A percentile compares a stretch with the other conserved stretches of the same genome.
phyloP scores from a whole-genome alignment of 2,113 vertebrate species.

The Anarrhichthys ocellatus region DNA sequence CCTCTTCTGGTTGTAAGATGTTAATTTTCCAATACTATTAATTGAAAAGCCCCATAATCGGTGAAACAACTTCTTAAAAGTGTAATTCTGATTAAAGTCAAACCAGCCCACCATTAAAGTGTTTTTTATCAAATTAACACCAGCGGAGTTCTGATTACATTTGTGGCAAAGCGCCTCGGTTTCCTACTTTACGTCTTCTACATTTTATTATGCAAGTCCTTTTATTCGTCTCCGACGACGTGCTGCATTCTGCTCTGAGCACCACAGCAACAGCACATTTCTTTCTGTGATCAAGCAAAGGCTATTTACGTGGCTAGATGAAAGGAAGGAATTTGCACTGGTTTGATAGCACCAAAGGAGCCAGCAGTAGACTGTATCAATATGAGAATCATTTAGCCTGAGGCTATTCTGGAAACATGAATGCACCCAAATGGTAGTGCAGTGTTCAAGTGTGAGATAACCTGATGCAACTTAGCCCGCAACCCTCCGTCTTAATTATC shows the following conservation, averaged over 20 bases:
- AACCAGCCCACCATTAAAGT: conserved; percentile 26
- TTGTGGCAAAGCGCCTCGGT: background rate
- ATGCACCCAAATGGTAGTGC: conserved; percentile 51
- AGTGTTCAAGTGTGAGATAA: conserved; percentile 58
- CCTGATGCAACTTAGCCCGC: conserved; percentile 61
- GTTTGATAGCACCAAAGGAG: conserved; percentile 65
- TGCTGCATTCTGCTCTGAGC: conserved; percentile 37
- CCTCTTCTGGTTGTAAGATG: background rate
- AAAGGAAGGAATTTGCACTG: conserved; percentile 66
- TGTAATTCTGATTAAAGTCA: conserved; percentile 4
- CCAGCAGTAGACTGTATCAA: conserved; percentile 54
- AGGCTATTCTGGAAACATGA: conserved; percentile 67
- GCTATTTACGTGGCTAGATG: conserved; percentile 60
- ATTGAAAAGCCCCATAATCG: conserved; percentile 17
- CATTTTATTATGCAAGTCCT: conserved; percentile 5
- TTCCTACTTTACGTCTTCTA: background rate
- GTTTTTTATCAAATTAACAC: conserved; percentile 27
- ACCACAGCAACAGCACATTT: conserved; percentile 43
- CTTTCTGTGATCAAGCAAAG: conserved; percentile 59
- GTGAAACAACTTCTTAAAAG: background rate
- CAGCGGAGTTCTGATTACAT: conserved; percentile 28
- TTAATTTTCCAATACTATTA: background rate
- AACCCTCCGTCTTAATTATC: conserved; percentile 46
- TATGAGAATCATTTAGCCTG: conserved; percentile 63
- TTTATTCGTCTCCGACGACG: conserved; percentile 28